These are phyloP conservation scores for Alentia gelatinosa DNA, from an alignment of 2,888 invertebrate genomes.

Conservation along the genomic window DNA sequence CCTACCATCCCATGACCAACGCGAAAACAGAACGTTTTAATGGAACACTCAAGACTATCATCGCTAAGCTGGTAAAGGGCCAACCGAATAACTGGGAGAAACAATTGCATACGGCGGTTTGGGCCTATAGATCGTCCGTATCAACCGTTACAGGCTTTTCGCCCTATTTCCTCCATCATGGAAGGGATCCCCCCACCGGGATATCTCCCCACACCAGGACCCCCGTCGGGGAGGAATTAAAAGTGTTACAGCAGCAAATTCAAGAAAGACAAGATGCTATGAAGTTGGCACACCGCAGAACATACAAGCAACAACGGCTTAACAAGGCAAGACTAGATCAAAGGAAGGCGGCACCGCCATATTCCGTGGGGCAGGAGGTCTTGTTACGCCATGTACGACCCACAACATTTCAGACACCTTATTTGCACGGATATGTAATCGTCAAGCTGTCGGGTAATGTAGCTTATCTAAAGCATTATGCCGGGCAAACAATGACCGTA, in stretches of 20 bases:
- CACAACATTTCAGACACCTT: not conserved
- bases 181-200: not conserved
- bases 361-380: not conserved
- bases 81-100: conserved; percentile 3
- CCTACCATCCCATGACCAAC: conserved; percentile 20
- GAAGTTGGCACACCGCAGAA: not conserved
- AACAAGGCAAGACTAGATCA: not conserved
- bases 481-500: not conserved
- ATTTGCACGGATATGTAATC: not conserved
- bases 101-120: not conserved
- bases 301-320: not conserved
- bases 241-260: not conserved
- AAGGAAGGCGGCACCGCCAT: not conserved
- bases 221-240: not conserved
- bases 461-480: not conserved
- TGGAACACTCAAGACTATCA: conserved; percentile 20
- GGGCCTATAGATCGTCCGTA: not conserved
- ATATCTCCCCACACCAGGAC: not conserved
- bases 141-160: conserved; percentile 29
- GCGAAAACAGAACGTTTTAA: conserved; percentile 9
- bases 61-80: conserved; percentile 27
- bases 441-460: not conserved
- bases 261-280: not conserved
- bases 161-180: conserved; percentile 29
- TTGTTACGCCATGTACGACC: not conserved